These are phyloP conservation scores for Elysia chlorotica DNA, from an alignment of 1,140 invertebrate species.

Conservation along the genomic window DNA sequence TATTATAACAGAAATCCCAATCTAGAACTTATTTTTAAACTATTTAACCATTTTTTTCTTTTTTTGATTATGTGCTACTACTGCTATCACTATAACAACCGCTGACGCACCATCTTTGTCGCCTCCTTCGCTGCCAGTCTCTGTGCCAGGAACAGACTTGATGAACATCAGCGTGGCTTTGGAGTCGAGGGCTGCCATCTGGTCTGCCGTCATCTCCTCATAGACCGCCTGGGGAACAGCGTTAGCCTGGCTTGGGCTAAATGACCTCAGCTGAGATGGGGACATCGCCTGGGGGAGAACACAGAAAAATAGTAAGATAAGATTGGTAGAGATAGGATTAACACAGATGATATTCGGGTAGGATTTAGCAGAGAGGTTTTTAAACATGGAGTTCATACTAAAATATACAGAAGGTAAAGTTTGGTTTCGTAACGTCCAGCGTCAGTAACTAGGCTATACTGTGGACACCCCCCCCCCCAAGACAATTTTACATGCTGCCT, in stretches of 20 bases:
- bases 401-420: too few relatives aligned
- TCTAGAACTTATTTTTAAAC: too few relatives aligned
- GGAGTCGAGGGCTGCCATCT: constrained; percentile 10
- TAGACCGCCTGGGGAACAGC: constrained; percentile 20
- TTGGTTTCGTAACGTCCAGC: background rate
- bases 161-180: constrained; percentile 18
- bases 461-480: too few relatives aligned
- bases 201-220: constrained; percentile 11
- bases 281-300: constrained; percentile 19
- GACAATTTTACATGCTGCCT: too few relatives aligned
- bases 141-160: background rate
- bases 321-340: background rate
- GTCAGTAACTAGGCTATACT: background rate
- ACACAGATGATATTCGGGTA: background rate
- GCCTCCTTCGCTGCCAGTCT: background rate
- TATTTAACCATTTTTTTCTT: too few relatives aligned
- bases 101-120: too few relatives aligned
- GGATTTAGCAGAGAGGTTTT: background rate
- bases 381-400: background rate
- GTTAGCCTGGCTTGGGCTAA: constrained; percentile 29
- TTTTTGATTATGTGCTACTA: too few relatives aligned
- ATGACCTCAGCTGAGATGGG: constrained; percentile 11
- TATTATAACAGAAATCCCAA: too few relatives aligned
- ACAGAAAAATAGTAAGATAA: background rate
- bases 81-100: too few relatives aligned